Conservation (phyloP, 1,140 invertebrate species). For the Melanaphis sacchari region DNA sequence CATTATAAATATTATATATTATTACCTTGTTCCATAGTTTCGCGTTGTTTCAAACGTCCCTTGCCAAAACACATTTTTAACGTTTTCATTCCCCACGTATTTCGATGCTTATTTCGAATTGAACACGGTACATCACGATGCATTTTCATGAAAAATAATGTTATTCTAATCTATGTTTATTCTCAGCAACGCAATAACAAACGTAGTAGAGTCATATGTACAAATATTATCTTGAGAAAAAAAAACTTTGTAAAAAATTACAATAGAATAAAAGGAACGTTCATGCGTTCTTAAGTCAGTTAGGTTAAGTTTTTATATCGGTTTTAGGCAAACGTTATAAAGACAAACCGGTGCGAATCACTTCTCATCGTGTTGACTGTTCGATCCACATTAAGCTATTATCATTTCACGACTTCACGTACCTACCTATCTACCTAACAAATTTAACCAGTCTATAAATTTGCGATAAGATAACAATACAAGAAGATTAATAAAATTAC, state of each 20-base stretch:
- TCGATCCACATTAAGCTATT: neutral
- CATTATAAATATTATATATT: neutral
- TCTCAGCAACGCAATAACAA: neutral
- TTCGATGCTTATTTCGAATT: neutral
- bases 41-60: neutral
- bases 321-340: neutral
- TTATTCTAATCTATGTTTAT: neutral
- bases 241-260: constrained; percentile 39
- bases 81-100: constrained; percentile 21
- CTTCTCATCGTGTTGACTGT: neutral
- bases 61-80: constrained; percentile 51
- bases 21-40: constrained; percentile 30
- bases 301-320: neutral
- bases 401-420: neutral
- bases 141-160: constrained; percentile 19
- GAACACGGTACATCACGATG: neutral
- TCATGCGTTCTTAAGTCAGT: neutral
- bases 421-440: neutral
- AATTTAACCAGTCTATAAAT: neutral
- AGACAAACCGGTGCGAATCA: neutral
- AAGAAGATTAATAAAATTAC: constrained; percentile 32
- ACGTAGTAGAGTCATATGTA: neutral
- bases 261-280: constrained; percentile 4
- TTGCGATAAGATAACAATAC: constrained; percentile 1
- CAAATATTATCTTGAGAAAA: neutral